A percentile compares a stretch with the other conserved stretches of the same genome.
Conservation (phyloP, 2,888 invertebrate species). For the Chrysolina oricalcia region DNA sequence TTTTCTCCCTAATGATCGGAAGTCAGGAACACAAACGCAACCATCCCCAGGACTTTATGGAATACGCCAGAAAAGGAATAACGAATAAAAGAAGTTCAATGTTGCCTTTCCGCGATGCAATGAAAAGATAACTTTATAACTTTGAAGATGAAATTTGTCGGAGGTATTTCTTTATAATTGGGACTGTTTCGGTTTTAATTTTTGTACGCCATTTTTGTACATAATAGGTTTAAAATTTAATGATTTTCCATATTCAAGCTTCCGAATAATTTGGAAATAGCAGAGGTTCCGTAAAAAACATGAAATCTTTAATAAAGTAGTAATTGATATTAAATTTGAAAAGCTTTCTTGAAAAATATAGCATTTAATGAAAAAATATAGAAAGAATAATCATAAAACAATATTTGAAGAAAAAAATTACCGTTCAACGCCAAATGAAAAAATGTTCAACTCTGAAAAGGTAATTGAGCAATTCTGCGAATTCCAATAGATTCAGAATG, state of each 20-base stretch:
- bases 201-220: conserved; percentile 27
- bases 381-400: no score
- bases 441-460: no score
- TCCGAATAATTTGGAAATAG: neutral
- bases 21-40: conserved; percentile 38
- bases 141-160: conserved; percentile 44
- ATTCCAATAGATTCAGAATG: no score
- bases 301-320: no score
- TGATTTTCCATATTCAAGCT: neutral
- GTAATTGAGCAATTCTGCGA: no score
- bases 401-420: no score
- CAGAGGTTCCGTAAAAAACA: no score
- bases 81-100: conserved; percentile 39
- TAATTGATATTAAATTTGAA: no score
- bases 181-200: conserved; percentile 42
- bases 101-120: conserved; percentile 41
- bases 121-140: conserved; percentile 46
- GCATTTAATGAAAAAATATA: no score
- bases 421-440: no score
- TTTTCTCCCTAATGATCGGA: conserved; percentile 41
- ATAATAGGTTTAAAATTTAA: neutral
- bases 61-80: conserved; percentile 35
- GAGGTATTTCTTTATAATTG: conserved; percentile 19
- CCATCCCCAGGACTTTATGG: conserved; percentile 34
- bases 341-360: no score